These are phyloP conservation scores for Malurus alboscapulatus DNA, from an alignment of 2,113 vertebrate species.

Conservation along the genomic window DNA sequence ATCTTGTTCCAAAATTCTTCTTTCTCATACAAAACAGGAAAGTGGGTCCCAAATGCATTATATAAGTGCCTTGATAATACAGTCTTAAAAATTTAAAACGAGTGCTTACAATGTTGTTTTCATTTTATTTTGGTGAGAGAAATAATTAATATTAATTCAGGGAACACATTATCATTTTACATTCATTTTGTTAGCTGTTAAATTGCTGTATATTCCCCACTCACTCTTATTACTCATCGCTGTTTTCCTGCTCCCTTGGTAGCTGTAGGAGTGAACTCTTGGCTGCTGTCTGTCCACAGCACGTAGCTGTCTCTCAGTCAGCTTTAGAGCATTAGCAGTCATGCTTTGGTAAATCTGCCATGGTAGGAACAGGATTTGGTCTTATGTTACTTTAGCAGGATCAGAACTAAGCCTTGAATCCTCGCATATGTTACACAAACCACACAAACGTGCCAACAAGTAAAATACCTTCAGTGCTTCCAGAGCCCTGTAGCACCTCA, in stretches of 20 bases:
- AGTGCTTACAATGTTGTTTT: not conserved
- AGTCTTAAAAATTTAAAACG: not conserved
- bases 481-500: not conserved
- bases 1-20: not conserved
- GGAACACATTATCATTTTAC: conserved; percentile 5
- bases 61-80: not conserved
- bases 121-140: conserved; percentile 13
- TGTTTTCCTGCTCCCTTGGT: not conserved
- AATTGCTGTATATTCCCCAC: conserved; percentile 21
- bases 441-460: not conserved
- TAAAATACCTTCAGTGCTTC: not conserved
- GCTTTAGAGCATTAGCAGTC: conserved; percentile 34
- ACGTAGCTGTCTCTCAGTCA: not conserved
- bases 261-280: conserved; percentile 31
- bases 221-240: conserved; percentile 1
- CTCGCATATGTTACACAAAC: not conserved
- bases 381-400: conserved; percentile 13
- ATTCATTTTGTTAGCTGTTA: not conserved
- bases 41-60: not conserved
- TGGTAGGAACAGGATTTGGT: conserved; percentile 26
- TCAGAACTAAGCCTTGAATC: conserved; percentile 49
- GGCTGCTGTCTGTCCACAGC: conserved; percentile 4
- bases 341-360: conserved; percentile 45
- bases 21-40: not conserved
- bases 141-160: conserved; percentile 50